A percentile compares a stretch with the other conserved stretches of the same genome.
Evolutionary conservation across 2,113 vertebrate genomes (phyloP).

Genomic region (Sterrhoptilus dennistouni): DNA sequence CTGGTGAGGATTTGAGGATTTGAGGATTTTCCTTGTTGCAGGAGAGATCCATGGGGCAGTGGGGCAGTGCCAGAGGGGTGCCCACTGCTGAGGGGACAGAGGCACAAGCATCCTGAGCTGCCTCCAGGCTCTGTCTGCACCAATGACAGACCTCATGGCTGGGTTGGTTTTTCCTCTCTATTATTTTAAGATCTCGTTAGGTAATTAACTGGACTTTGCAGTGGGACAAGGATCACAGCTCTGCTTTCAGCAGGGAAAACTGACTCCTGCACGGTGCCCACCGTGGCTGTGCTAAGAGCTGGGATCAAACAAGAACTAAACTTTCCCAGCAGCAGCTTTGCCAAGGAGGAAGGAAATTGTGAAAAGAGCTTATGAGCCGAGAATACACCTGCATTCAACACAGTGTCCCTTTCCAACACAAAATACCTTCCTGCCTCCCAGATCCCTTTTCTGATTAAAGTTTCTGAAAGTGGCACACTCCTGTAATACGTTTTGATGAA

Average conservation of each 20-base stretch:
- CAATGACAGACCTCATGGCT: not conserved
- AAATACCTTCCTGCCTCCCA: not conserved
- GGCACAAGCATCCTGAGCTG: not conserved
- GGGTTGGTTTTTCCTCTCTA: not conserved
- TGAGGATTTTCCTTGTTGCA: not conserved
- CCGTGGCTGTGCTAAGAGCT: accelerated
- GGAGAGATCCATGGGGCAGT: accelerated
- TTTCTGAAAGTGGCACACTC: constrained; percentile 25
- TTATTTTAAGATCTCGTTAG: not conserved
- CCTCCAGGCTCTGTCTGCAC: not conserved
- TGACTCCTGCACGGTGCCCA: accelerated
- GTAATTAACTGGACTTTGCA: no score
- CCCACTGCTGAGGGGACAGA: no score
- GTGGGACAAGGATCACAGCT: accelerated
- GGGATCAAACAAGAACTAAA: not conserved
- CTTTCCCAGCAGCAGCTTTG: not conserved
- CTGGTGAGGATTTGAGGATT: not conserved
- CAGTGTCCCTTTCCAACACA: not conserved
- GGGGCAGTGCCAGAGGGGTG: not conserved
- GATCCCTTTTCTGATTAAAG: constrained; percentile 52
- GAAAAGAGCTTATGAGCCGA: not conserved
- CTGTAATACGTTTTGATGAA: constrained; percentile 49
- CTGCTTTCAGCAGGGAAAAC: not conserved
- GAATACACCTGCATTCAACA: not conserved
- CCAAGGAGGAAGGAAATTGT: not conserved